Evolutionary conservation across 2,113 vertebrate genomes (phyloP), one percentile per base, ranked within the genome.

Genomic region (Hyla sarda): DNA sequence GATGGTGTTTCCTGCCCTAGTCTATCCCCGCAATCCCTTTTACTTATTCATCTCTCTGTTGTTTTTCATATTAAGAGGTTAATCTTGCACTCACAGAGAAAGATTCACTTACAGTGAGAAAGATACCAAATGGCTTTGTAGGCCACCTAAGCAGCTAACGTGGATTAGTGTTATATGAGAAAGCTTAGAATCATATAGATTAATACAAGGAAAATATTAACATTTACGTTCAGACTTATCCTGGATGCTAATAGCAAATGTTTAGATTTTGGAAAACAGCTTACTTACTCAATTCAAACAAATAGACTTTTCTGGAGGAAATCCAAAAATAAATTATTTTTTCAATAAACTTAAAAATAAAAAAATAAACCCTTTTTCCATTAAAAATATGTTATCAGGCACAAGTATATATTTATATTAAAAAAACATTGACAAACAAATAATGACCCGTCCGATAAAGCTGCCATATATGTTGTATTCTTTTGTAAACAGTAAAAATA

Each of bases 91-190:
- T 82, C 71, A 65, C 41, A 28, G 37, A 16, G 37, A 62, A 37
- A 80, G 6, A 30, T 41, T 17, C 30, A n/a, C 34, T 47, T 81
- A 65, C 23, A 82, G 28, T 67, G 80, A 50, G 12, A 69, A 60
- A 23, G 30, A 79, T 34, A 79, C 50, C 16, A 56, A 58, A 82
- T 34, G 25, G 58, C 41, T 82, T 52, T 82, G 62, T 52, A 80
- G 78, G 25, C 17, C 19, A 67, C 28, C 3, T 28, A 25, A 81
- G 23, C 13, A 65, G 41, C 11, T 45, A 78, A 76, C 19, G 37
- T 23, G 30, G 75, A 56, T 78, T 78, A 78, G 19, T 17, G 14
- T 74, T 75, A n/a, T 28, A 21, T 58, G 34, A 79, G 30, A 8
- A 56, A 17, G 30, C 32, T 60, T 79, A 48, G 23, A 75, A 14